A percentile compares a stretch with the other conserved stretches of the same genome.
phyloP scores from a whole-genome alignment of 2,113 vertebrate genomes.

The Callospermophilus lateralis region DNA sequence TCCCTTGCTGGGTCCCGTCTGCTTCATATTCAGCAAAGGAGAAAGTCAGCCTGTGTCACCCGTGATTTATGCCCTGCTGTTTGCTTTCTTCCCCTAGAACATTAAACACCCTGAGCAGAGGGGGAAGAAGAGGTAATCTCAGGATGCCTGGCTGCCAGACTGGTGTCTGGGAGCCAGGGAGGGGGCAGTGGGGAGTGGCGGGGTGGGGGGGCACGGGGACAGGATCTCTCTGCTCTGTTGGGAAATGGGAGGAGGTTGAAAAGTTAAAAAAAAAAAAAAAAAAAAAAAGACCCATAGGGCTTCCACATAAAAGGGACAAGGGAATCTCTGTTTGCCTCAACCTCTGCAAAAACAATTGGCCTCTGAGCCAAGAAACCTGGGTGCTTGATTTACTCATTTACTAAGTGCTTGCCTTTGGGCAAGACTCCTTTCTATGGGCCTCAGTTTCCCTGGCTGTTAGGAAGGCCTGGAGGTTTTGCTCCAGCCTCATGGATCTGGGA shows the following conservation, averaged over 20 bases:
- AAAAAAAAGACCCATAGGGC: not conserved
- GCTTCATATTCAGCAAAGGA: conserved; percentile 71
- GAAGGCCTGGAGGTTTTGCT: not conserved
- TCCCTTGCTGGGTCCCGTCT: conserved; percentile 67
- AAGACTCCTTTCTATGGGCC: not conserved
- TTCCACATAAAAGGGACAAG: conserved; percentile 69
- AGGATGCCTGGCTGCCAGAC: conserved; percentile 68
- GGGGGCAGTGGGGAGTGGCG: too few species aligned
- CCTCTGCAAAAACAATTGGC: conserved; percentile 58
- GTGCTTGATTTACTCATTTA: conserved; percentile 37
- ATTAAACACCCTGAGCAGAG: conserved; percentile 71
- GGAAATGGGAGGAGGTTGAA: conserved; percentile 32
- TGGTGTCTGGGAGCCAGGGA: not conserved
- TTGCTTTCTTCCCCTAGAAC: conserved; percentile 74
- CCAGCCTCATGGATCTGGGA: not conserved
- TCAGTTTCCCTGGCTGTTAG: conserved; percentile 63
- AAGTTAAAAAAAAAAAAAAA: not conserved
- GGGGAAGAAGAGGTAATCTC: conserved; percentile 66
- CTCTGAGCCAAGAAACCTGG: conserved; percentile 35
- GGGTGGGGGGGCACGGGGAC: too few species aligned
- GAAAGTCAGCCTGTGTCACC: conserved; percentile 67
- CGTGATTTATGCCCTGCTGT: conserved; percentile 75
- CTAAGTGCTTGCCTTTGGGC: not conserved
- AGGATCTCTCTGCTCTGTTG: conserved; percentile 35
- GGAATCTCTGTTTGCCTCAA: conserved; percentile 63